Evolutionary conservation across 2,113 vertebrate species (phyloP).

Genomic region (Rhinopomastus cyanomelas): DNA sequence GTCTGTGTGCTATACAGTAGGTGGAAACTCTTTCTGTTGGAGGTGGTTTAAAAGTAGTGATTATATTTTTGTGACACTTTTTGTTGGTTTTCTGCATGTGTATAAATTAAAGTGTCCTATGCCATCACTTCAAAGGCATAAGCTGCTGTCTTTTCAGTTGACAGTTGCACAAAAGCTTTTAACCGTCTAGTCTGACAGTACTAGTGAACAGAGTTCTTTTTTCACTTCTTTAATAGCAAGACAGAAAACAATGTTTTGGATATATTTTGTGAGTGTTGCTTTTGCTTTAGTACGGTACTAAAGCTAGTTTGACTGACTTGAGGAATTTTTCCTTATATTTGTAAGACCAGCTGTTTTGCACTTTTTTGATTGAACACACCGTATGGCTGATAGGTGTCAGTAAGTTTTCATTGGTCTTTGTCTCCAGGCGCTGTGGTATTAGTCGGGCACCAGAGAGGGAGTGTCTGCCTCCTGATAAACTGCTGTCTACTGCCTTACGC

Average conservation of each 20-base stretch:
- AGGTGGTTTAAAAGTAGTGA: not conserved
- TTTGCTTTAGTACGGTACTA: not conserved
- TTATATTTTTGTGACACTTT: not conserved
- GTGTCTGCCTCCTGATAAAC: not conserved
- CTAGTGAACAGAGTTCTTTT: not conserved
- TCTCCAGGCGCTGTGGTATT: not conserved
- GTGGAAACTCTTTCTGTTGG: not conserved
- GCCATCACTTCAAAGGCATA: not conserved
- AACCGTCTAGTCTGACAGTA: not conserved
- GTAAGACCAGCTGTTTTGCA: not conserved
- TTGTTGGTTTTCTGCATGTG: accelerated
- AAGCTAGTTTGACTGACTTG: not conserved
- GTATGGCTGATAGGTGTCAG: not conserved
- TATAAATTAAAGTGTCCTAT: not conserved
- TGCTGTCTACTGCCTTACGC: not conserved
- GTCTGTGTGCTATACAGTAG: not conserved
- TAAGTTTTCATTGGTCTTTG: not conserved
- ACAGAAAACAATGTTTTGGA: not conserved
- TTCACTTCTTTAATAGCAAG: not conserved
- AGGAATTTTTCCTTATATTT: not conserved
- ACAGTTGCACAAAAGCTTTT: not conserved
- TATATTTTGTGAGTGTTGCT: not conserved
- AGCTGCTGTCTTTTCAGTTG: not conserved
- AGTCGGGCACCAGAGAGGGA: not conserved
- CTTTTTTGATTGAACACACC: not conserved